Evolutionary conservation across 2,113 vertebrate genomes (phyloP).

Genomic region (Clarias gariepinus): DNA sequence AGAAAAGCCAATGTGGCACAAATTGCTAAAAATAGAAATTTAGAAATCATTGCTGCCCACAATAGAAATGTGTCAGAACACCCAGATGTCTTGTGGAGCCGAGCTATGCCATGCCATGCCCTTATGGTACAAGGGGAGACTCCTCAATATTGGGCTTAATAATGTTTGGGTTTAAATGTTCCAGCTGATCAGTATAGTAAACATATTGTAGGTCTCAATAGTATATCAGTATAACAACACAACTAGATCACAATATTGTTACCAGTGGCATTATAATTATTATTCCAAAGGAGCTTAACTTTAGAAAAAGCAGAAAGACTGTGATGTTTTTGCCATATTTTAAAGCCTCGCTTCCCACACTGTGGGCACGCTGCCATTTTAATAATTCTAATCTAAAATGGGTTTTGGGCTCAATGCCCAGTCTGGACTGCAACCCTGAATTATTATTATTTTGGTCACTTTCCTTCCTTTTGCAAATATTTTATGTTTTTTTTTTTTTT

Average conservation of each 20-base stretch:
- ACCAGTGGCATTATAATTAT: slow-evolving; percentile 12
- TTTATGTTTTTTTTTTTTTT: neutral
- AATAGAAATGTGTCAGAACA: no score
- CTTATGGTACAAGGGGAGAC: no score
- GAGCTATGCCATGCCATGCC: no score
- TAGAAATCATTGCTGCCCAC: no score
- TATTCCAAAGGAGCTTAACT: slow-evolving; percentile 8
- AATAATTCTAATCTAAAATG: slow-evolving; percentile 65
- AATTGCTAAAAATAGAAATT: no score
- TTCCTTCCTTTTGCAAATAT: neutral
- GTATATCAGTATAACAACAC: neutral
- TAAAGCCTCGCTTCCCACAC: slow-evolving; percentile 23
- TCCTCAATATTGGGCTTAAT: no score
- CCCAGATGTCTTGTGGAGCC: no score
- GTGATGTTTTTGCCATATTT: slow-evolving; percentile 27
- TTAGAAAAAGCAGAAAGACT: neutral
- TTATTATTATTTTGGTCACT: slow-evolving; percentile 17
- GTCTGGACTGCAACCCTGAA: slow-evolving; percentile 21
- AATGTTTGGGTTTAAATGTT: no score
- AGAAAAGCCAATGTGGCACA: no score
- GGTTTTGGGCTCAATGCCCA: slow-evolving; percentile 55
- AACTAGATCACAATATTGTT: slow-evolving; percentile 12
- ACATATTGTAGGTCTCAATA: slow-evolving; percentile 9
- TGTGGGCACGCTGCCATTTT: slow-evolving; percentile 66
- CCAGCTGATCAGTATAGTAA: no score